Percentiles rank a stretch among this genome's conserved stretches.
phyloP scores from a whole-genome alignment of 2,797 vertebrate species.

The Epinephelus coioides region DNA sequence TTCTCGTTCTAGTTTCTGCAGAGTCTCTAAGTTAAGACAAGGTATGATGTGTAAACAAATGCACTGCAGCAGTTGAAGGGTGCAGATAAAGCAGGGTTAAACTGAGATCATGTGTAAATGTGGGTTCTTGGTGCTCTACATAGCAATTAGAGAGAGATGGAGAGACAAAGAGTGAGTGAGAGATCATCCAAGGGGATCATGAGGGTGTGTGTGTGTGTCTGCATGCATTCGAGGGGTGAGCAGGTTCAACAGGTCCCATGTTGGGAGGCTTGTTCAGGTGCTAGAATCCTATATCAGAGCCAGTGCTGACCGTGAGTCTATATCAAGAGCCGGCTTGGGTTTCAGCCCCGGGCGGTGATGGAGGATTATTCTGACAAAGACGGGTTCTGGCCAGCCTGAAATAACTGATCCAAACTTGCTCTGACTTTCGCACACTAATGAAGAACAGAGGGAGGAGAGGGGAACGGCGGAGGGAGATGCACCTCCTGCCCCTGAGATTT shows the following conservation, averaged over 20 bases:
- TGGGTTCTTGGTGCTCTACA: slow-evolving; percentile 44
- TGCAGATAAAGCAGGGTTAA: slow-evolving; percentile 44
- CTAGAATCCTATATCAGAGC: slow-evolving; percentile 83
- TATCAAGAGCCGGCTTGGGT: slow-evolving; percentile 80
- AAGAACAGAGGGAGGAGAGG: slow-evolving; percentile 68
- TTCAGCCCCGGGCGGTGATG: slow-evolving; percentile 71
- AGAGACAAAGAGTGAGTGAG: slow-evolving; percentile 43
- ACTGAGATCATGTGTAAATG: slow-evolving; percentile 59
- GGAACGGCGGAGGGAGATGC: slow-evolving; percentile 49
- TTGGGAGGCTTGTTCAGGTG: slow-evolving; percentile 81
- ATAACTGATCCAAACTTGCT: slow-evolving; percentile 82
- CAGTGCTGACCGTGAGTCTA: slow-evolving; percentile 83
- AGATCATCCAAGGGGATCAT: slow-evolving; percentile 56
- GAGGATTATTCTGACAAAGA: slow-evolving; percentile 85
- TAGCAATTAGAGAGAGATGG: slow-evolving; percentile 49
- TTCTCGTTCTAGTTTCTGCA: slow-evolving; percentile 16
- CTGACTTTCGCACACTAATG: slow-evolving; percentile 72
- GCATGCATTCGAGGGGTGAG: slow-evolving; percentile 75
- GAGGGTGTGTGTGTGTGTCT: slow-evolving; percentile 48
- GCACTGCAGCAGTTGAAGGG: slow-evolving; percentile 27
- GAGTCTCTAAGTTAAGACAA: slow-evolving; percentile 27
- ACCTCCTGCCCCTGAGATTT: slow-evolving; percentile 64
- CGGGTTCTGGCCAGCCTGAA: slow-evolving; percentile 79
- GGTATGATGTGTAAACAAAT: slow-evolving; percentile 50
- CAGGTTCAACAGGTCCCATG: slow-evolving; percentile 84